Evolutionary conservation across 1,140 invertebrate species (phyloP), one percentile per base, ranked within the genome.

Genomic region (Cyclargus thomasi): DNA sequence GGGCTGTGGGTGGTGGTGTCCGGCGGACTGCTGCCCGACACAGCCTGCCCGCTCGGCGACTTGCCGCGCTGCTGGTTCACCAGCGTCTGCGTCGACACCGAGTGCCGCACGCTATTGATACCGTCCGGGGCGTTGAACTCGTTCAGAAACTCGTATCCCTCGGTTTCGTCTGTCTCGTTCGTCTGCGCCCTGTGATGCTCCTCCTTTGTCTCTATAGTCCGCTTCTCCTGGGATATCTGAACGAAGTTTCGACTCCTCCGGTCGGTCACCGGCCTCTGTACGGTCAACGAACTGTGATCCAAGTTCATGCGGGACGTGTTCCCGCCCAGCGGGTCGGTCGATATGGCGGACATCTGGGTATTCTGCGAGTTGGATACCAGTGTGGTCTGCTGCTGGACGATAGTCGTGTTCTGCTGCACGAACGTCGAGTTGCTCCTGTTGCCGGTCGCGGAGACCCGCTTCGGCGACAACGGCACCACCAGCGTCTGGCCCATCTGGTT

Each of bases 1-100:
- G 95, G 95, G 87, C 95, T 96, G 72, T 95, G 94, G 0, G 95
- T 96, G 0, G 95, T 96, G 0, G 95, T 97, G 76, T 96, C 95
- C 0, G 95, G 95, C 5, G 95, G 95, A 74, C 91, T 92, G 67
- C 91, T 86, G 11, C 90, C 87, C 21, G 88, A 82, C 73, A 90
- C 81, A 70, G 82, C 72, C 21, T 71, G 71, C 23, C 29, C 55
- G 81, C 85, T 77, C 77, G 90, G 67, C 77, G 91, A 78, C 92
- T 91, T 82, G 88, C 92, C 73, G 89, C 92, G 81, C 91, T 93
- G 74, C 71, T 93, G 92, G 79, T 94, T 93, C 0, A 92, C 92
- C 36, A 94, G 91, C 2, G 95, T 95, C 81, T 96, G 95, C 3
- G 94, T 95, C 0, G 94, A 95, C 29, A 95, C 94, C 1, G 94